Base-by-base conservation (phyloP, 1,140 invertebrate species). In the Trichogramma pretiosum region DNA sequence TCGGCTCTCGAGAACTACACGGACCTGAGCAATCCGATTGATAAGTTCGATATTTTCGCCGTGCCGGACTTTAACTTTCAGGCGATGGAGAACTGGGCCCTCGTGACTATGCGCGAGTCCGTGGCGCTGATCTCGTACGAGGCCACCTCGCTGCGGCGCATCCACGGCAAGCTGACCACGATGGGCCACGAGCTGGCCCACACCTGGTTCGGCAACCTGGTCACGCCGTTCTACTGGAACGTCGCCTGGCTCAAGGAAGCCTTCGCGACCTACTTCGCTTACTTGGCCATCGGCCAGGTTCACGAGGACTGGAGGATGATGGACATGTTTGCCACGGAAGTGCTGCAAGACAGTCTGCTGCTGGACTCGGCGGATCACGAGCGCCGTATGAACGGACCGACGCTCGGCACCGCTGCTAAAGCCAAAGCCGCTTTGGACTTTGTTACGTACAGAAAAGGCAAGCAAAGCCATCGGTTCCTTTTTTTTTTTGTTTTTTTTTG, bases 211-310 rank as follows among this genome's bases (percentile, higher is more conserved):
- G 85, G 85, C 8, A 86, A 88, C 63, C 65, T 87, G 2, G 84
- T 87, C 4, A 87, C 84, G 1, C 83, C 83, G 55, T 65, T 69
- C 47, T 84, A 81, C 75, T 87, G 83, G 83, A 76, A 78, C 33
- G 82, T 89, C 58, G 70, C 88, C 0, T 90, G 87, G 86, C 67
- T 91, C 5, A 89, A 89, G 56, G 87, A 90, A 59, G 87, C 86
- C 1, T 89, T 92, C 49, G 83, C 87, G 5, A 81, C 79, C 1
- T 89, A 81, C 60, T 77, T 88, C 53, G 77, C 81, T 54, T 83
- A 85, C 57, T 69, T 83, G 2, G 82, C 72, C 54, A 17, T 11
- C 17, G 3, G 18, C 14, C 13, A 32, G 26, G 24, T 54, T 65
- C 71, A 77, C 35, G 62, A 74, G 45, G 73, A 78, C 10, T 89